These are phyloP conservation scores for Peromyscus melanophrys DNA, from an alignment of 2,797 vertebrate genomes.

Conservation along the genomic window DNA sequence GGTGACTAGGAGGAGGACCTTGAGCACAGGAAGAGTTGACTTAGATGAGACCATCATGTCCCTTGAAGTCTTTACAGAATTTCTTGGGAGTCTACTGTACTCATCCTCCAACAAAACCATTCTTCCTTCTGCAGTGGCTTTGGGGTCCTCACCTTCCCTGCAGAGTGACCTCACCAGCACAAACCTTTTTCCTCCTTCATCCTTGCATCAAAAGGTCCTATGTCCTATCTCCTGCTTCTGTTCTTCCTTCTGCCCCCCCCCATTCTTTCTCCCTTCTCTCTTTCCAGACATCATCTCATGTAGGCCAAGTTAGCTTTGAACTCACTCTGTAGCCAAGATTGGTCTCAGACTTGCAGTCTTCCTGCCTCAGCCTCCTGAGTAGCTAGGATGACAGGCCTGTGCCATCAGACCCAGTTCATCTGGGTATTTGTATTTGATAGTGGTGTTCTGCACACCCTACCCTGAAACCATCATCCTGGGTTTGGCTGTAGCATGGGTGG, in stretches of 20 bases:
- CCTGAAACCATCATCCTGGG: background rate
- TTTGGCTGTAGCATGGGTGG: background rate
- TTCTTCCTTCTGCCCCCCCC: background rate
- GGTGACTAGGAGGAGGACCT: too few species aligned
- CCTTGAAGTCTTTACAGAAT: too few species aligned
- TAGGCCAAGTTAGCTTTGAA: background rate
- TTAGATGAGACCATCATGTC: background rate
- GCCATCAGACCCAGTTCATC: background rate
- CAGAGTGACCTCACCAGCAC: background rate
- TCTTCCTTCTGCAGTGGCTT: background rate
- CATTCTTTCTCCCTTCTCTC: background rate
- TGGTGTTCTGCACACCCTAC: background rate
- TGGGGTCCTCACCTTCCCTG: background rate
- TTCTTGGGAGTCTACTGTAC: background rate
- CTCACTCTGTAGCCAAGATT: background rate
- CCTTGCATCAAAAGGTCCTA: background rate
- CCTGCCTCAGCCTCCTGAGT: background rate
- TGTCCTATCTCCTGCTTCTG: background rate
- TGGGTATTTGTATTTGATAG: background rate
- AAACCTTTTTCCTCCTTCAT: background rate
- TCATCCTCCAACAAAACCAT: fast-evolving
- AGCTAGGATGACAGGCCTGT: background rate
- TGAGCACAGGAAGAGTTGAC: background rate
- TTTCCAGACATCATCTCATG: background rate
- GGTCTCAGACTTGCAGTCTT: background rate